These are phyloP conservation scores for Fopius arisanus DNA, from an alignment of 1,140 invertebrate genomes.

Conservation along the genomic window DNA sequence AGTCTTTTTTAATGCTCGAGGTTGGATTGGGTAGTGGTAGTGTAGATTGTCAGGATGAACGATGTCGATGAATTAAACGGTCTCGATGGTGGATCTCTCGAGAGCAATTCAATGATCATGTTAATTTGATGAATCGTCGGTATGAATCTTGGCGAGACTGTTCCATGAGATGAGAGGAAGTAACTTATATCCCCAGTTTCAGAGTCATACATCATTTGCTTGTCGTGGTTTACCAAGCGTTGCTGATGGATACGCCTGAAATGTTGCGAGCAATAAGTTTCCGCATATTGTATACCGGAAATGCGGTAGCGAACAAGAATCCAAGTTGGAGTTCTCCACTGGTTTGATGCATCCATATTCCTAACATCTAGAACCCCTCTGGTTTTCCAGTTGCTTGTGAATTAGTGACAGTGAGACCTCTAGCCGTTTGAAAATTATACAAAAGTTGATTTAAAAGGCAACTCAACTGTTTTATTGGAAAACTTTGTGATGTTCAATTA, in stretches of 20 bases:
- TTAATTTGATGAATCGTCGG: background rate
- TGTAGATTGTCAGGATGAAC: background rate
- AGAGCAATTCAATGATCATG: too few species aligned
- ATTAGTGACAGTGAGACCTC: background rate
- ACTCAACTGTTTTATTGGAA: background rate
- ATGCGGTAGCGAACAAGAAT: background rate
- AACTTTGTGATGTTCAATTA: background rate
- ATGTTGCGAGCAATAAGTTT: slow-evolving; percentile 35
- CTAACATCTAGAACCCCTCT: background rate
- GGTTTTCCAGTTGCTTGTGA: background rate
- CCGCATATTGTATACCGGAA: slow-evolving; percentile 9
- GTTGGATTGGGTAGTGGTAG: background rate
- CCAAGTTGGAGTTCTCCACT: background rate
- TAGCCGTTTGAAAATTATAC: background rate
- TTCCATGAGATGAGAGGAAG: background rate
- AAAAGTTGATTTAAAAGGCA: background rate
- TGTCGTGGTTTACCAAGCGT: slow-evolving; percentile 28
- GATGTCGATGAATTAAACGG: background rate
- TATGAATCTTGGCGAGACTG: background rate
- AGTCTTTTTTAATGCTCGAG: too few species aligned
- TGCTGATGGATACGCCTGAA: slow-evolving; percentile 32
- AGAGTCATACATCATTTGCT: slow-evolving; percentile 30
- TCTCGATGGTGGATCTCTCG: background rate
- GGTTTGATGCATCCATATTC: background rate
- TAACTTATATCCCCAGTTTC: background rate